Conservation (phyloP, 2,113 vertebrate genomes). For the Rhinolophus ferrumequinum region DNA sequence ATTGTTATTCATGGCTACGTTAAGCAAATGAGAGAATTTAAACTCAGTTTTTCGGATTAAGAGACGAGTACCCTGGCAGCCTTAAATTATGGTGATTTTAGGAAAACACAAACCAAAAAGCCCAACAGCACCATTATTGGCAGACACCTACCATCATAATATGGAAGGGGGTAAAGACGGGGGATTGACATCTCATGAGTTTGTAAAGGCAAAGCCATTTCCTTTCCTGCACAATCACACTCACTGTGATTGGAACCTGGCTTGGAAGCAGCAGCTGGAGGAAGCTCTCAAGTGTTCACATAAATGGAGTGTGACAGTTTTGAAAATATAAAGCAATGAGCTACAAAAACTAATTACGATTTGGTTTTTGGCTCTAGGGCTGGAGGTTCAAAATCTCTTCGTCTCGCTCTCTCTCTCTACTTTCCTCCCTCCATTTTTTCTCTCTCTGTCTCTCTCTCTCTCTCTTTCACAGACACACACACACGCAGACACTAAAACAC, state of each 20-base stretch:
- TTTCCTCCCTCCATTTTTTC: neutral
- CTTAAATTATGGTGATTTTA: neutral
- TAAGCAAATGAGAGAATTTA: neutral
- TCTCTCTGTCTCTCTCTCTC: neutral
- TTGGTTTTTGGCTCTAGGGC: neutral
- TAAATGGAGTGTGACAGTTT: neutral
- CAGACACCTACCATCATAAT: no score
- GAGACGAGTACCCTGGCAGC: neutral
- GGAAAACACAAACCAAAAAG: no score
- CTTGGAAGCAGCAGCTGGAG: neutral
- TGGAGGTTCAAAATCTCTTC: neutral
- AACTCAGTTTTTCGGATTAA: neutral
- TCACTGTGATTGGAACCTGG: neutral
- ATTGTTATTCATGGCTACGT: neutral
- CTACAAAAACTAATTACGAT: neutral
- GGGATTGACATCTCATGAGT: neutral
- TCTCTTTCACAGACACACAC: neutral
- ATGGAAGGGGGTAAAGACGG: neutral
- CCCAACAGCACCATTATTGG: no score
- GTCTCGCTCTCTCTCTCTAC: neutral
- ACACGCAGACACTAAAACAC: neutral
- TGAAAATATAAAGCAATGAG: constrained; percentile 20
- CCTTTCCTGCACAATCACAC: neutral
- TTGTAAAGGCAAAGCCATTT: neutral
- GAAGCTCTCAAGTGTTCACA: neutral